Evolutionary conservation across 2,797 vertebrate species (phyloP).

Genomic region (Ctenopoma multispine): DNA sequence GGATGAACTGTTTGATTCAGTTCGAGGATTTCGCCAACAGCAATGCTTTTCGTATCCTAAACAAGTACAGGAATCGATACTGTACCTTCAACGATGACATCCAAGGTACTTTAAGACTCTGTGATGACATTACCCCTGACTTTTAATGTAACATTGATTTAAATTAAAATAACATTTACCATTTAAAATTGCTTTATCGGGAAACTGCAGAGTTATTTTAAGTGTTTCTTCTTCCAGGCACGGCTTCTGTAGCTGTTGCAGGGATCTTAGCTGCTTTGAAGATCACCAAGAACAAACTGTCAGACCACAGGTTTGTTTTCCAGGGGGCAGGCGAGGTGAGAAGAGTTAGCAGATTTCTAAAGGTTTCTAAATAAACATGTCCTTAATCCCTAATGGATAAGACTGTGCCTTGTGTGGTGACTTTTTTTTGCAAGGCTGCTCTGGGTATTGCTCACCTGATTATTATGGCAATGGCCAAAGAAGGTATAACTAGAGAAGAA

Average conservation of each 20-base stretch:
- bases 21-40: slow-evolving; percentile 98
- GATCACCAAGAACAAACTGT: slow-evolving; percentile 93
- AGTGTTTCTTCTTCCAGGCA: slow-evolving; percentile 90
- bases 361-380: too few species aligned
- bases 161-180: too few species aligned
- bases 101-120: slow-evolving; percentile 86
- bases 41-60: slow-evolving; percentile 96
- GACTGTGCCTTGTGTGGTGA: not conserved
- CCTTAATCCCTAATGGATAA: slow-evolving; percentile 3
- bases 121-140: not conserved
- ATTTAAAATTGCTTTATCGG: too few species aligned
- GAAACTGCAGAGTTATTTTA: too few species aligned
- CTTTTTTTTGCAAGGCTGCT: slow-evolving; percentile 86
- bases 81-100: slow-evolving; percentile 99
- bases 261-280: slow-evolving; percentile 92
- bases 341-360: not conserved
- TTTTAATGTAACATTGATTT: too few species aligned
- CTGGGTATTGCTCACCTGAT: slow-evolving; percentile 95
- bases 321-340: slow-evolving; percentile 97
- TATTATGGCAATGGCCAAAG: slow-evolving; percentile 96
- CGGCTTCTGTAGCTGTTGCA: slow-evolving; percentile 95
- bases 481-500: slow-evolving; percentile 87
- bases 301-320: slow-evolving; percentile 95
- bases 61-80: slow-evolving; percentile 94
- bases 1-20: slow-evolving; percentile 97